Base-by-base conservation (phyloP, 2,888 invertebrate genomes). In the Amorpha juglandis region DNA sequence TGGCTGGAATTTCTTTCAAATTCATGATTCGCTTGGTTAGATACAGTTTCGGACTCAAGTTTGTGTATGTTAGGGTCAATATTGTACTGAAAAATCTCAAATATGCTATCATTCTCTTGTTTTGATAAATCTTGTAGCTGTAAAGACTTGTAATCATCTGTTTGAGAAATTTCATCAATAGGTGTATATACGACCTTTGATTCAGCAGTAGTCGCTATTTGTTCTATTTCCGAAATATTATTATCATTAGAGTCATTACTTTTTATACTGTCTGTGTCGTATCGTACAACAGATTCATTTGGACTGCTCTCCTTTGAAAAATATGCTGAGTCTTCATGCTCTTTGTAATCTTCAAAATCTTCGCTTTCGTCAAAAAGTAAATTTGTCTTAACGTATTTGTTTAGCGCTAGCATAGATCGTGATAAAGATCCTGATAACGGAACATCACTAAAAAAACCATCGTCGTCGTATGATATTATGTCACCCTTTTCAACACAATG, bases 301-400 rank as follows among this genome's bases (percentile, higher is more conserved):
- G 92, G 92, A 66, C 89, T 92, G 63, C 84, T 90, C 77, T 92
- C 92, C 74, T 92, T 92, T 42, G 92, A 90, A 77, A 89, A 92
- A 74, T 91, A 92, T 27, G 87, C 89, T 65, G 81, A 80, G 68
- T 93, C 92, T 62, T 80, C 73, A 33, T 75, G 73, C 21, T 77
- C 78, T 67, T 83, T 82, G 45, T 75, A 68, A 66, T 78, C 78
- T 63, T 75, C 86, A 70, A 74, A 68, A 66, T 78, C 79, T 63
- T 75, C 86, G 69, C 81, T 84, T 67, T 91, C 87, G 64, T 90
- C 91, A 63, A 87, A 88, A 11, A 90, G 79, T 69, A 93, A 83
- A 85, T 92, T 92, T 67, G 89, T 89, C 74, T 90, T 92, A 3
- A 93, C 84, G 70, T 88, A 93, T 70, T 86, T 89, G 71, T 93